Base-by-base conservation (phyloP, 2,888 invertebrate species). In the Dryadula phaetusa region DNA sequence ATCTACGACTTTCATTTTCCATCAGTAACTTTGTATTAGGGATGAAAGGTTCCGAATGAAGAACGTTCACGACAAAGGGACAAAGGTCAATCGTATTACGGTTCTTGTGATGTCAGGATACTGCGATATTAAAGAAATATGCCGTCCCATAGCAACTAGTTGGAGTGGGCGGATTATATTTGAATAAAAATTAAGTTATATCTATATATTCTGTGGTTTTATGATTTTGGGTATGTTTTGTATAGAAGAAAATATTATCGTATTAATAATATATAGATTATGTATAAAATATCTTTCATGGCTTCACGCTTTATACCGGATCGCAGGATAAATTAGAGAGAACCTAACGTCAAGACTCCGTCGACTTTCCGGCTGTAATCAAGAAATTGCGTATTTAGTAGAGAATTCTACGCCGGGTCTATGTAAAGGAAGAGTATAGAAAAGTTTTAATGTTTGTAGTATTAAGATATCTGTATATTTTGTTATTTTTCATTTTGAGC, bases 131-230 rank as follows among this genome's bases (percentile, higher is more conserved):
- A 69, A 64, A 69, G 61, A 66, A 66, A 60, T 63, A 63, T 60
- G 47, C n/a, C 28, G 14, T 54, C 66, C 49, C 40, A 34, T 20
- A 60, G 64, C 66, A 74, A 68, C 69, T 73, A 72, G 71, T 68
- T 52, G 60, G 58, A 22, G 63, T 44, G 25, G 64, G 56, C 61
- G 68, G 49, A 49, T 56, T 49, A 56, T 71, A 78, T 77, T 77
- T 73, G 74, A 77, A 77, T 75, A 75, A 74, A 76, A 77, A 77
- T 72, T 69, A 76, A 74, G 70, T 74, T 73, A 67, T 28, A 40
- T 5, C n/a, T 8, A 8, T 0, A 18, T 44, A n/a, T 28, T 14
- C 7, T 2, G 25, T 60, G 25, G 44, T 60, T 60, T 34, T 22
- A 47, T 2, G 0, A 12, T 22, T 22, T 22, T 61, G 4, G 37